Base-by-base conservation (phyloP, 1,140 invertebrate species). In the Hyposmocoma kahamanoa region DNA sequence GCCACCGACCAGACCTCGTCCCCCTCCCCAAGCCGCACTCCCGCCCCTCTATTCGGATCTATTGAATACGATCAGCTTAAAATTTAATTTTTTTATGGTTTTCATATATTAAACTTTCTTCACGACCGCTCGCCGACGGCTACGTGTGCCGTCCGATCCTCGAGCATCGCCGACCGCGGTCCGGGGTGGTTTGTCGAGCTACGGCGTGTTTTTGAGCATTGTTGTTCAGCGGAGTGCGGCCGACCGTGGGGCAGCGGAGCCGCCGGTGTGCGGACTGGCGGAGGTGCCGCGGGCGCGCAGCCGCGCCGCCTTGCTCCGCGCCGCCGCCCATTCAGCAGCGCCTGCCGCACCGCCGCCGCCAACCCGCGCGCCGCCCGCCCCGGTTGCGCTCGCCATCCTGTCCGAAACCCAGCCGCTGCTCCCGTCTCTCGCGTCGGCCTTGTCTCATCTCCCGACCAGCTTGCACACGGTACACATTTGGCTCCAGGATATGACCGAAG, bases 191-290 rank as follows among this genome's bases (percentile, higher is more conserved):
- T 59, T 56, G 61, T 74, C 55, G 58, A 67, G 75, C 77, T 67
- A 76, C 71, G 73, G 77, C 68, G 70, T 77, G 76, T 72, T 73
- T 79, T 72, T 77, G 69, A 78, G 74, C 78, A 81, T 82, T 84
- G 81, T 81, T 82, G 72, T 82, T 73, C 56, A 74, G 72, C 74
- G 78, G 76, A 82, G 72, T 80, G 80, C 77, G 77, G 80, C 75
- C 75, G 76, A 78, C 75, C 80, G 80, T 84, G 76, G 78, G 74
- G 81, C 81, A 80, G 81, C 81, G 81, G 78, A 81, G 81, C 81
- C 81, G 81, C 81, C 78, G 81, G 80, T 78, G 77, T 82, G 80
- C 80, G 80, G 78, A 84, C 80, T 84, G 80, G 70, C 77, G 67
- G 73, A 72, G 70, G 59, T 56, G 60, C 66, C 67, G 67, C 53